Conservation (phyloP, 2,888 invertebrate species). For the Dusona sp. region DNA sequence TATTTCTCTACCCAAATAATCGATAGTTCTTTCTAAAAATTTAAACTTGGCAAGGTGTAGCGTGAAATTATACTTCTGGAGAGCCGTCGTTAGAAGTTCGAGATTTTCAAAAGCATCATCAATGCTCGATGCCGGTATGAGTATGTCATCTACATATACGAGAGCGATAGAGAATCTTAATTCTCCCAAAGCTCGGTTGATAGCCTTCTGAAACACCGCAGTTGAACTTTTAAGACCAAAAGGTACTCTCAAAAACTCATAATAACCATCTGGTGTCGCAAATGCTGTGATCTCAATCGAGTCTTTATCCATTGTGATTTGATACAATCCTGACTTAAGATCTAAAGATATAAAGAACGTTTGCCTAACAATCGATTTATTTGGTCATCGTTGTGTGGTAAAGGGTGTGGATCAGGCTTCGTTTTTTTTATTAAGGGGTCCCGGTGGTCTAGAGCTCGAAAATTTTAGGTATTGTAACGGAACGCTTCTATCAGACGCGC, state of each 20-base stretch:
- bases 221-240: slow-evolving; percentile 71
- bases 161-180: no score
- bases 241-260: slow-evolving; percentile 53
- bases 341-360: slow-evolving; percentile 80
- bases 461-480: no score
- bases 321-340: slow-evolving; percentile 70
- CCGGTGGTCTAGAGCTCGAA: no score
- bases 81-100: slow-evolving; percentile 65
- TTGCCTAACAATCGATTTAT: no score
- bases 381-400: no score
- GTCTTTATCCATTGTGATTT: slow-evolving; percentile 59
- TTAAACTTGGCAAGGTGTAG: slow-evolving; percentile 72
- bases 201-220: slow-evolving; percentile 72
- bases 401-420: no score
- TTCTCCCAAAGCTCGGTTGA: slow-evolving; percentile 72
- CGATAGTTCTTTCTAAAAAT: slow-evolving; percentile 60
- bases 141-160: slow-evolving; percentile 73
- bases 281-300: slow-evolving; percentile 57
- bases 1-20: slow-evolving; percentile 71
- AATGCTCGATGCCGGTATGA: slow-evolving; percentile 69
- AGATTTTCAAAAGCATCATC: slow-evolving; percentile 70
- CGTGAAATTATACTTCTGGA: slow-evolving; percentile 68
- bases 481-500: no score
- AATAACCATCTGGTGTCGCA: slow-evolving; percentile 60
- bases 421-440: no score